Conservation (phyloP, 2,888 invertebrate species). For the Beris morrisii region DNA sequence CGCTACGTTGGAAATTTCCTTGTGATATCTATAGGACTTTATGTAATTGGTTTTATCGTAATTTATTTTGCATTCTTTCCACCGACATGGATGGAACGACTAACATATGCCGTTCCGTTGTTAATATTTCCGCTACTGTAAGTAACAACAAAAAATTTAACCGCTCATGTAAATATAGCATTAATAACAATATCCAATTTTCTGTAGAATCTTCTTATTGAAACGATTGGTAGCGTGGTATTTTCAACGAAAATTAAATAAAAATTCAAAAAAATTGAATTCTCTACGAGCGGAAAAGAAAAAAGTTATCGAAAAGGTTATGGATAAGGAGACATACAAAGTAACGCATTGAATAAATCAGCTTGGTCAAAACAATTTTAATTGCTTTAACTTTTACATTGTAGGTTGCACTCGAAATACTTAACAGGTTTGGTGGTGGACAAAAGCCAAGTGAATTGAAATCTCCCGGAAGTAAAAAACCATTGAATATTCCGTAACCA, state of each 20-base stretch:
- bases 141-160: conserved; percentile 57
- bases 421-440: conserved; percentile 54
- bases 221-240: conserved; percentile 85
- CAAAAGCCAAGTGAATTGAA: conserved; percentile 43
- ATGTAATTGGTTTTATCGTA: conserved; percentile 70
- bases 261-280: conserved; percentile 72
- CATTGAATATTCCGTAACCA: not conserved
- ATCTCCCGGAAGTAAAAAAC: conserved; percentile 35
- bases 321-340: conserved; percentile 97
- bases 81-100: conserved; percentile 70
- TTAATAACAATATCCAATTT: conserved; percentile 34
- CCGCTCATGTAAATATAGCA: not conserved
- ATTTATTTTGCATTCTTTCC: conserved; percentile 83
- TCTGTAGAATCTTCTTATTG: conserved; percentile 71
- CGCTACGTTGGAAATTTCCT: conserved; percentile 78
- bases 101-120: conserved; percentile 77
- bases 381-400: not conserved
- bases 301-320: conserved; percentile 90
- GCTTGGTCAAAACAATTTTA: not conserved
- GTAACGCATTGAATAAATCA: conserved; percentile 52
- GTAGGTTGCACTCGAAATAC: conserved; percentile 53
- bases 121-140: conserved; percentile 82
- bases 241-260: conserved; percentile 78
- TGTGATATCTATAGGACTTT: conserved; percentile 69
- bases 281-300: conserved; percentile 80